phyloP scores from a whole-genome alignment of 2,797 vertebrate species.

The Muraenolepis orangiensis region DNA sequence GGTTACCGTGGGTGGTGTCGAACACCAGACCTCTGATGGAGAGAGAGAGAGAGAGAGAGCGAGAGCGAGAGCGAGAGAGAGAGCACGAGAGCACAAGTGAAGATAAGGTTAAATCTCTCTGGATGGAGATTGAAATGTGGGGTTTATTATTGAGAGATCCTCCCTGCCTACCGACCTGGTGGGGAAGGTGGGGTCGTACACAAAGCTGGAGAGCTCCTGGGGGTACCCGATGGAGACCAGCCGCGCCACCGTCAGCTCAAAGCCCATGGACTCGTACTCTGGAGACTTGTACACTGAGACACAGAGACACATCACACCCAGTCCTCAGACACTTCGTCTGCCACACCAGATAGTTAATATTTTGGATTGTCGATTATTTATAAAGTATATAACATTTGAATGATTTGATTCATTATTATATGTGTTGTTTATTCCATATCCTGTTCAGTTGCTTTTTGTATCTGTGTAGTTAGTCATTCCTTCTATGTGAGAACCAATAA shows the following conservation, averaged over 20 bases:
- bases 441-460: not conserved
- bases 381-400: too few relatives aligned
- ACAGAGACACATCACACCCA: conserved; percentile 1
- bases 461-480: not conserved
- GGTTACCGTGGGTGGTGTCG: conserved; percentile 89
- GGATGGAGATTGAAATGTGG: too few relatives aligned
- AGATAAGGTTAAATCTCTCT: too few relatives aligned
- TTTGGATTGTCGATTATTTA: too few relatives aligned
- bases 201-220: conserved; percentile 87
- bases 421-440: not conserved
- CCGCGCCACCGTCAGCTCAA: conserved; percentile 88
- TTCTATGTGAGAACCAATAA: not conserved
- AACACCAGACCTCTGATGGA: conserved; percentile 87
- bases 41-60: not conserved
- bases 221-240: conserved; percentile 89
- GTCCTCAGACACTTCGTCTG: not conserved
- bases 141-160: too few relatives aligned
- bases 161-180: conserved; percentile 78
- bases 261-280: conserved; percentile 88
- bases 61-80: not conserved
- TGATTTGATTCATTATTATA: not conserved
- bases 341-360: not conserved
- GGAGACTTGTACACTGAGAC: conserved; percentile 84
- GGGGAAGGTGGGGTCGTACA: conserved; percentile 88
- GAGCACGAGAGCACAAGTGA: not conserved